Conservation (phyloP, 2,888 invertebrate species). For the Alitta virens region DNA sequence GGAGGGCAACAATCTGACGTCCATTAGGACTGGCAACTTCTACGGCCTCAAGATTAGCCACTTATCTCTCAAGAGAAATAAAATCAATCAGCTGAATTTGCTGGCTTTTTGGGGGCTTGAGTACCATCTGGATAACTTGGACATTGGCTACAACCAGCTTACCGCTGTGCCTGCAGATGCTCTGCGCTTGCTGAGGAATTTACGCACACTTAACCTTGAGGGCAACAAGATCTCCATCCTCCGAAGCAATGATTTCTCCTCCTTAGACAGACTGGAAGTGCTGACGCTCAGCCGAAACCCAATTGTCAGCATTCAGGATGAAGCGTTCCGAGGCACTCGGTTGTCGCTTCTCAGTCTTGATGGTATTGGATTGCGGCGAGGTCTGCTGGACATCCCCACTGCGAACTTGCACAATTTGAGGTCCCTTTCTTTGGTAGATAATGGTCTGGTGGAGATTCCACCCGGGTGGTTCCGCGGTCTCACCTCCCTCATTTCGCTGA, state of each 20-base stretch:
- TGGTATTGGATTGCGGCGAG: constrained; percentile 13
- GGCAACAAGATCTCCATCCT: constrained; percentile 24
- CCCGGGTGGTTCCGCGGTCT: constrained; percentile 21
- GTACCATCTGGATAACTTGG: constrained; percentile 25
- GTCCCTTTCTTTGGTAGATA: constrained; percentile 18
- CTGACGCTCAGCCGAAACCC: constrained; percentile 30
- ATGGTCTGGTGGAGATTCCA: constrained; percentile 18
- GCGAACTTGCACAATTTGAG: constrained; percentile 18
- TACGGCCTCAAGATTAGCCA: constrained; percentile 28
- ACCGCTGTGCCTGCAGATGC: constrained; percentile 24
- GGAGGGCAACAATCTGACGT: constrained; percentile 20
- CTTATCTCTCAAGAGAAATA: constrained; percentile 28
- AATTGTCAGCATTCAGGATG: constrained; percentile 12
- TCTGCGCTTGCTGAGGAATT: constrained; percentile 23
- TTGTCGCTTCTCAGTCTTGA: constrained; percentile 23
- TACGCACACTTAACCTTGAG: constrained; percentile 22
- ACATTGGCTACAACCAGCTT: constrained; percentile 27
- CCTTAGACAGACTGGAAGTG: constrained; percentile 22
- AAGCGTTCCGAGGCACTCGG: constrained; percentile 23
- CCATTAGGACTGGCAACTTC: constrained; percentile 26
- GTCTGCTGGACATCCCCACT: constrained; percentile 23
- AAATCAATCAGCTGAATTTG: constrained; percentile 14
- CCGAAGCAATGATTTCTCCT: constrained; percentile 18
- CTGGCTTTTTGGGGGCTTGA: constrained; percentile 33
- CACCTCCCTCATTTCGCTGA: constrained; percentile 17